These are phyloP conservation scores for Oscarella lobularis DNA, from an alignment of 37 sponge, comb jelly and placozoan species.

Conservation along the genomic window DNA sequence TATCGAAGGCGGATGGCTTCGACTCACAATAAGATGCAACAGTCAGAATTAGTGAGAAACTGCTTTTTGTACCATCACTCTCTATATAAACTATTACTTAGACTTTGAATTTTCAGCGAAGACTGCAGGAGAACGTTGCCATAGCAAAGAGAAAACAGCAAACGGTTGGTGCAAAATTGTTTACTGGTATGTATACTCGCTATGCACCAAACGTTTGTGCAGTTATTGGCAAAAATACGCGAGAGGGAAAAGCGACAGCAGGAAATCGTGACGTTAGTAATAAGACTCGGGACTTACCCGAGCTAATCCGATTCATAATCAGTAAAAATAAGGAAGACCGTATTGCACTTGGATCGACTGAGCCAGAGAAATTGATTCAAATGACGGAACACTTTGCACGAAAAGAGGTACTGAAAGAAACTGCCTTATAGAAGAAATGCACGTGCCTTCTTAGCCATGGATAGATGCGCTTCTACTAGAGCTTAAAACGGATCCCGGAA, in stretches of 20 bases:
- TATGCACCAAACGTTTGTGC: neutral
- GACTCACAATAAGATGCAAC: neutral
- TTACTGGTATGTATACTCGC: too few relatives aligned
- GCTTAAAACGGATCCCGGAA: neutral
- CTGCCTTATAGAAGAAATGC: neutral
- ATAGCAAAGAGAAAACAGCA: slow-evolving; percentile 54
- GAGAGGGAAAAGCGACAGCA: neutral
- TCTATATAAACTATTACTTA: too few relatives aligned
- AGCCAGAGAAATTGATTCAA: neutral
- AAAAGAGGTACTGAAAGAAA: too few relatives aligned
- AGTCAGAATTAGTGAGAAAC: too few relatives aligned
- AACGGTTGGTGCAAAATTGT: slow-evolving; percentile 40
- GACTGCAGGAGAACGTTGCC: slow-evolving; percentile 16
- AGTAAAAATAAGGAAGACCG: neutral
- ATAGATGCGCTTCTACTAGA: neutral
- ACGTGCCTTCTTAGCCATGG: neutral
- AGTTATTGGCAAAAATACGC: neutral
- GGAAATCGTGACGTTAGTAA: neutral
- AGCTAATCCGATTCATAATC: neutral
- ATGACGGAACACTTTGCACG: neutral
- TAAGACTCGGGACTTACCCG: neutral
- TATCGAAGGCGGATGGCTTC: neutral
- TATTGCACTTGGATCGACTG: neutral
- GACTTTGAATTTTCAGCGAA: too few relatives aligned
- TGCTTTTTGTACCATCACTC: too few relatives aligned